Evolutionary conservation across 2,888 invertebrate genomes (phyloP), one percentile per base, ranked within the genome.

Genomic region (Panzeria rudis): DNA sequence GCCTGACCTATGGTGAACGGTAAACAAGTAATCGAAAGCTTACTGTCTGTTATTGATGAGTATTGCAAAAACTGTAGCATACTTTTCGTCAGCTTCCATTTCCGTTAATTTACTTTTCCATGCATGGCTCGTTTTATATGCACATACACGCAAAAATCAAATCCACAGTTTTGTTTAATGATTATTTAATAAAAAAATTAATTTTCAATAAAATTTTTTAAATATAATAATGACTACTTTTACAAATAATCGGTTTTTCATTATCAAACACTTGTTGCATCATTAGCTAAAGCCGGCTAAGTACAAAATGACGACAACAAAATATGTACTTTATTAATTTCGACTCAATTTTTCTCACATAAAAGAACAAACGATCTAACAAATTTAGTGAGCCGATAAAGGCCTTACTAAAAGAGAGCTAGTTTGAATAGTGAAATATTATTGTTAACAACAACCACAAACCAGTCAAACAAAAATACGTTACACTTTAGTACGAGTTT

Each of bases 401-500:
- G 32, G 44, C 38, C 32, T 66, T 32, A 56, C 20, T 38, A 62
- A 66, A 72, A 44, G 72, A 78, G 68, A 77, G 71, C n/a, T 9
- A 76, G 15, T 4, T 25, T 29, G 47, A 13, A 17, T 59, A 44
- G 41, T n/a, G 25, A 73, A 68, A n/a, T 13, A 54, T 73, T 13
- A 54, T 73, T 61, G 41, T 44, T 41, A 83, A 83, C 59, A 77
- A 72, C 50, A 59, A 72, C 23, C 52, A 35, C 54, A 32, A 72
- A 77, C 35, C 69, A 64, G 47, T 23, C 54, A 68, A 73, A 54
- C 68, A 73, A 38, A 77, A 81, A 61, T 75, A 62, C 62, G 25
- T 52, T 73, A 69, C 44, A 69, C 20, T 79, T 87, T 82, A 87
- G 86, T 87, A 69, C 81, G 79, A 75, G 79, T 80, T 88, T 87